Conservation (phyloP, 1,140 invertebrate species). For the Achatina immaculata region DNA sequence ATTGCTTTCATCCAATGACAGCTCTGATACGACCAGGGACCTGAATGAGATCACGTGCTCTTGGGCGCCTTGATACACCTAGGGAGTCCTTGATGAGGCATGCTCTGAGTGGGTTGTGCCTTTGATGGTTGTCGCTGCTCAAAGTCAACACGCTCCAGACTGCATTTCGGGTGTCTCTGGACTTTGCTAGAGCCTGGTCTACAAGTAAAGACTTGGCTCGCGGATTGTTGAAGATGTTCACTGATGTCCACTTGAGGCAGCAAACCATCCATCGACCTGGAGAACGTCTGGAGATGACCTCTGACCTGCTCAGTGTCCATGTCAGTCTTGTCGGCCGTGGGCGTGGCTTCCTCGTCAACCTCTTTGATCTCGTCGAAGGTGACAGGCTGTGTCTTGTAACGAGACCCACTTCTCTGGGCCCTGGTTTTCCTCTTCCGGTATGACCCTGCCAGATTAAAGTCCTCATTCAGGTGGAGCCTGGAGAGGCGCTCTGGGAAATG, state of each 20-base stretch:
- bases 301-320: constrained; percentile 46
- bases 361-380: constrained; percentile 84
- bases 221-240: neutral
- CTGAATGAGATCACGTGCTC: neutral
- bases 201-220: constrained; percentile 12
- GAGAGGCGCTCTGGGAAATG: constrained; percentile 81
- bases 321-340: constrained; percentile 9
- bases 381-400: constrained; percentile 81
- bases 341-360: constrained; percentile 60
- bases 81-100: constrained; percentile 5
- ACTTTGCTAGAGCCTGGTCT: constrained; percentile 36
- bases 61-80: neutral
- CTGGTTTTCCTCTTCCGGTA: constrained; percentile 49
- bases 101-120: neutral
- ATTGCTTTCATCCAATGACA: neutral
- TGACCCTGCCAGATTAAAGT: constrained; percentile 50
- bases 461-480: constrained; percentile 71
- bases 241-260: constrained; percentile 59
- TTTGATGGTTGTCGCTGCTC: neutral
- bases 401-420: constrained; percentile 57
- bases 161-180: constrained; percentile 43
- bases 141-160: constrained; percentile 39
- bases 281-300: constrained; percentile 64
- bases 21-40: neutral
- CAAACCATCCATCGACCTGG: constrained; percentile 74